Base-by-base conservation (phyloP, 1,140 invertebrate species). In the Arion vulgaris region DNA sequence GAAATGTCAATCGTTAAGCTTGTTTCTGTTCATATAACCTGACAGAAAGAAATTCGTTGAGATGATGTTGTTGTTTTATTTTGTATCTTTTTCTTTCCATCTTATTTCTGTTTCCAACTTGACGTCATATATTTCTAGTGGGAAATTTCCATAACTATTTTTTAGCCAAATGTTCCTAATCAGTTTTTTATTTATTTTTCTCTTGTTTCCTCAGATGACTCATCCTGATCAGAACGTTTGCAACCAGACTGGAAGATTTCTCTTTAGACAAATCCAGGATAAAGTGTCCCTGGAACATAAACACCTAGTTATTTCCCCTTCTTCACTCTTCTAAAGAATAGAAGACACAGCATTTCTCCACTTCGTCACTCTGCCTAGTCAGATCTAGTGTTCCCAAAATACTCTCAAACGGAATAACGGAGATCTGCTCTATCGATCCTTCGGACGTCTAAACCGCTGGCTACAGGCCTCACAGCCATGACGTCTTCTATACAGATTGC, bases 371-470 rank as follows among this genome's bases (percentile, higher is more conserved):
- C n/a, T 32, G 62, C n/a, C 62, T 7, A 2, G 62, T n/a, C 62
- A n/a, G 32, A 66, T 66, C 62, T 66, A 66, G 62, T 66, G n/a
- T 32, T 32, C 62, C 62, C 4, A 66, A 66, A 66, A 66, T 66
- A 66, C 28, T 66, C 62, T 57, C 71, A 73, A 26, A 73, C 71
- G 38, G 36, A 39, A 76, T 51, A 76, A 57, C 19, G 49, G 49
- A 49, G 45, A 76, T 17, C 38, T 73, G 26, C n/a, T n/a, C 38
- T n/a, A 51, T 45, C 38, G 74, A 76, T 45, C 41, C 1, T 53
- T 66, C n/a, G 62, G n/a, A 66, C 62, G 28, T 32, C 62, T 66
- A 5, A 32, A 23, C 62, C n/a, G 41, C 2, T 9, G 41, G 26
- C 17, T 45, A 4, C 4, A 76, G n/a, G 34, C 23, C 34, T 26